phyloP scores from a whole-genome alignment of 2,888 invertebrate species.

The Tinea trinotella region DNA sequence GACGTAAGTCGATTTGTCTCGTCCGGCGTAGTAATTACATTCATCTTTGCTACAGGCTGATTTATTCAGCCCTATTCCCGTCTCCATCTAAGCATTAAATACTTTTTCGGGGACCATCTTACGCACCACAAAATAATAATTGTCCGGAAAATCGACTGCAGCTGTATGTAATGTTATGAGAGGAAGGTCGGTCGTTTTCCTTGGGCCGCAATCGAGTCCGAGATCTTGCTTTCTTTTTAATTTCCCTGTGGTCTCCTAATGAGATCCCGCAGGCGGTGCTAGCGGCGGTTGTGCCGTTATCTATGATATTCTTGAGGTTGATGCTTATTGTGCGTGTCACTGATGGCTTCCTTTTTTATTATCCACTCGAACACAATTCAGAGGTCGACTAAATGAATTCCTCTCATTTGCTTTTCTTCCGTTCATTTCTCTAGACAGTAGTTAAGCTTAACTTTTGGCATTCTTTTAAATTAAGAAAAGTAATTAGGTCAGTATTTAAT shows the following conservation, averaged over 20 bases:
- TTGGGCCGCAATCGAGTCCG: constrained; percentile 67
- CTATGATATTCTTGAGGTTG: constrained; percentile 74
- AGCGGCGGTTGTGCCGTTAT: constrained; percentile 50
- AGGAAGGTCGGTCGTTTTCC: constrained; percentile 63
- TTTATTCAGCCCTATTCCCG: constrained; percentile 42
- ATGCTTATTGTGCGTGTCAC: constrained; percentile 74
- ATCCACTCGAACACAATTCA: constrained; percentile 72
- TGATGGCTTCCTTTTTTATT: constrained; percentile 72
- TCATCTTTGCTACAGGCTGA: constrained; percentile 54
- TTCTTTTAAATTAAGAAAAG: constrained; percentile 7
- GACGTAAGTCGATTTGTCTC: constrained; percentile 35
- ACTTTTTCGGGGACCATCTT: constrained; percentile 59
- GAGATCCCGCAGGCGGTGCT: constrained; percentile 53
- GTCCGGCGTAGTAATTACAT: constrained; percentile 49
- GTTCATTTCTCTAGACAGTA: constrained; percentile 67
- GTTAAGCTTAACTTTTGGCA: constrained; percentile 60
- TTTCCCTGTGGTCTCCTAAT: constrained; percentile 73
- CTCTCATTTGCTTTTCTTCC: constrained; percentile 67
- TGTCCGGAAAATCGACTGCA: constrained; percentile 68
- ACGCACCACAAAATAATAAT: constrained; percentile 73
- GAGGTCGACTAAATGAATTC: constrained; percentile 67
- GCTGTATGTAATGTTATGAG: constrained; percentile 73
- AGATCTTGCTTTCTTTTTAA: constrained; percentile 73
- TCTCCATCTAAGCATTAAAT: constrained; percentile 52
- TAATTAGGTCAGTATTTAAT: not conserved